Conservation (phyloP, 2,113 vertebrate genomes). For the Peromyscus maniculatus region DNA sequence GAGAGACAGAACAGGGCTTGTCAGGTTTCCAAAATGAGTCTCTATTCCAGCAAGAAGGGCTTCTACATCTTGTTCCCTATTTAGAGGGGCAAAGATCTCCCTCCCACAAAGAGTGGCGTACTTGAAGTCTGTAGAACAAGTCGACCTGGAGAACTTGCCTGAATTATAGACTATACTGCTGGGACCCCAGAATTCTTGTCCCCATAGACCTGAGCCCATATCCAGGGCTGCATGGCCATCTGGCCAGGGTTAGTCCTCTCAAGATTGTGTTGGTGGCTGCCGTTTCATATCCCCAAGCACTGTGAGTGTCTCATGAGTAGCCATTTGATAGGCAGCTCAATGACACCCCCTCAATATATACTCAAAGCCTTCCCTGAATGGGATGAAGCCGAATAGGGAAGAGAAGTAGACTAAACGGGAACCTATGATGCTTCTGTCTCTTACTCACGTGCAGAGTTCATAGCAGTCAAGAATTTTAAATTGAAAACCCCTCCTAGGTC, state of each 20-base stretch:
- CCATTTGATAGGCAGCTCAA: fast-evolving
- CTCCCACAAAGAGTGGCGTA: background rate
- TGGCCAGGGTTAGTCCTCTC: background rate
- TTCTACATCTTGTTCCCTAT: background rate
- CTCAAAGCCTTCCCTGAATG: background rate
- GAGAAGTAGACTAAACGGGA: background rate
- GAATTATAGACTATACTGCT: background rate
- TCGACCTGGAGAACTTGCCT: background rate
- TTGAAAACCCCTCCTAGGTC: background rate
- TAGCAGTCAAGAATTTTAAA: background rate
- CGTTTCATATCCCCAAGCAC: background rate
- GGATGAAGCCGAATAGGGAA: background rate
- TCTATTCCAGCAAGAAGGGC: background rate
- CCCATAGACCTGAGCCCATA: background rate
- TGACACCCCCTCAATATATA: background rate
- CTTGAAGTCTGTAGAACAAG: background rate
- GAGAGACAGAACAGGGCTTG: background rate
- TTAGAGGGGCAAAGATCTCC: background rate
- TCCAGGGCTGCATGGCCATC: background rate
- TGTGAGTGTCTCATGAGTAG: too few species aligned
- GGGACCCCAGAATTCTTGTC: background rate
- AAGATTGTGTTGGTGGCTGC: background rate
- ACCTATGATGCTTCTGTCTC: background rate
- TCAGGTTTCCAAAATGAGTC: background rate
- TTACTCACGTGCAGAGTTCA: background rate